Evolutionary conservation across 2,113 vertebrate species (phyloP).

Genomic region (Ardeotis arabs): DNA sequence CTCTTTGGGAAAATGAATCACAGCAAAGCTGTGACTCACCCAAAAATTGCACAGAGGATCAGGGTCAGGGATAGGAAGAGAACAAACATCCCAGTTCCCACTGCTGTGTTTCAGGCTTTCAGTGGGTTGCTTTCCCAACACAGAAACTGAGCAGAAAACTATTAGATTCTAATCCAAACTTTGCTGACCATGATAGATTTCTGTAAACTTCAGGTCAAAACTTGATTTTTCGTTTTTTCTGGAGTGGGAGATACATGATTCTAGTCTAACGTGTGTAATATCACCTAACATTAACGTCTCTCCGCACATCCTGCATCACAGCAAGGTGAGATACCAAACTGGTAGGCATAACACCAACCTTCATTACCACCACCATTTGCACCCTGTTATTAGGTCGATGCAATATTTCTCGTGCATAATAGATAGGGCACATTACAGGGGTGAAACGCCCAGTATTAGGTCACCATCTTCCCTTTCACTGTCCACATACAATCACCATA

Average conservation of each 20-base stretch:
- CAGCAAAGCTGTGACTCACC: background rate
- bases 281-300: background rate
- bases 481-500: background rate
- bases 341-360: background rate
- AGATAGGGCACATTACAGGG: background rate
- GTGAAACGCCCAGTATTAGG: background rate
- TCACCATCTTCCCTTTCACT: background rate
- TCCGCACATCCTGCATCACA: fast-evolving
- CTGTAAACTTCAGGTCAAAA: background rate
- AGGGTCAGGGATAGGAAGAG: background rate
- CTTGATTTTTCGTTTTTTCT: background rate
- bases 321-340: background rate
- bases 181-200: fast-evolving
- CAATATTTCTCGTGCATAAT: background rate
- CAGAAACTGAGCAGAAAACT: background rate
- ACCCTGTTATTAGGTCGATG: fast-evolving
- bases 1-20: background rate
- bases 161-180: background rate
- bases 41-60: background rate
- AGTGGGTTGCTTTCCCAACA: background rate
- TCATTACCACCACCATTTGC: background rate
- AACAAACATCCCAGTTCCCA: background rate
- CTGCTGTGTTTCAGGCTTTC: background rate
- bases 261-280: background rate
- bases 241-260: background rate